Percentiles rank a stretch among this genome's conserved stretches.
phyloP scores from a whole-genome alignment of 2,888 invertebrate species.

The Nomada ferruginata region DNA sequence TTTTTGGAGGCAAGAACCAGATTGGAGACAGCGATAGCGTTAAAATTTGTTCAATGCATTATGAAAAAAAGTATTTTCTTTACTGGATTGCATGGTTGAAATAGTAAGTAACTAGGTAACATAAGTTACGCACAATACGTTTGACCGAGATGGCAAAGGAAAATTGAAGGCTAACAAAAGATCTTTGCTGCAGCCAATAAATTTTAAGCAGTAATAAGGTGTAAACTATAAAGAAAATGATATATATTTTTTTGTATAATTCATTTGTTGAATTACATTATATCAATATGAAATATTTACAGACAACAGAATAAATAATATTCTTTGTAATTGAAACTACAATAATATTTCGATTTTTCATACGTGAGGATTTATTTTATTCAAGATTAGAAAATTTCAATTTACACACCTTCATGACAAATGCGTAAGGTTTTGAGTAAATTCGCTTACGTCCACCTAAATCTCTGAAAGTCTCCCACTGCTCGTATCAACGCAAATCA shows the following conservation, averaged over 20 bases:
- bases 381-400: conserved; percentile 16
- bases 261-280: not conserved
- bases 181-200: not conserved
- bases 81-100: too few species aligned
- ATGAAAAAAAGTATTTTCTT: too few species aligned
- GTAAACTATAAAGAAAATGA: not conserved
- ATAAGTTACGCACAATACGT: too few species aligned
- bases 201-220: not conserved
- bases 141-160: too few species aligned
- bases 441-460: conserved; percentile 2
- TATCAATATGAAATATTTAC: not conserved
- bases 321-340: not conserved
- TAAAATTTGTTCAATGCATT: too few species aligned
- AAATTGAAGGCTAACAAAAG: not conserved
- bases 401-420: conserved; percentile 22
- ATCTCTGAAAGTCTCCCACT: not conserved
- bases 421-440: not conserved
- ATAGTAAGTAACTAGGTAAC: too few species aligned
- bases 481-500: conserved; percentile 1
- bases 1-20: not conserved
- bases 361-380: conserved; percentile 25
- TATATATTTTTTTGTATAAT: not conserved
- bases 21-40: not conserved
- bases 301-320: conserved; percentile 28
- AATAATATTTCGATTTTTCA: conserved; percentile 12